Evolutionary conservation across 2,888 invertebrate species (phyloP).

Genomic region (Nesidiocoris tenuis): DNA sequence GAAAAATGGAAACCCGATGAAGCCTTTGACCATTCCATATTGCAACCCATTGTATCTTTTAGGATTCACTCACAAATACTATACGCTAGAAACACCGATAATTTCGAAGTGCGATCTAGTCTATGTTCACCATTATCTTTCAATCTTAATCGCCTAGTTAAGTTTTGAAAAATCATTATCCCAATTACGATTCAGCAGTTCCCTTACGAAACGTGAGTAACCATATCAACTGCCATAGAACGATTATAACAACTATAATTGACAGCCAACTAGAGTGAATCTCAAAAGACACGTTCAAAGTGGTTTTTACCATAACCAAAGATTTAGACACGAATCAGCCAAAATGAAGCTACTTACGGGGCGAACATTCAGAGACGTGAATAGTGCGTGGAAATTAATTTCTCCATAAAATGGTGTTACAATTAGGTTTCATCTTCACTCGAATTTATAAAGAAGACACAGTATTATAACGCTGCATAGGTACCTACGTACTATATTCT

Average conservation of each 20-base stretch:
- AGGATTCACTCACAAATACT: slow-evolving; percentile 42
- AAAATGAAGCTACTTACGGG: slow-evolving; percentile 42
- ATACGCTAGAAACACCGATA: slow-evolving; percentile 35
- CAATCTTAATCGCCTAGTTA: slow-evolving; percentile 6
- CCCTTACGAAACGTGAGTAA: not conserved
- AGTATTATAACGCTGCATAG: slow-evolving; percentile 36
- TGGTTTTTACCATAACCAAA: not conserved
- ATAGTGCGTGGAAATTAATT: slow-evolving; percentile 43
- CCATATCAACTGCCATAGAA: slow-evolving; percentile 39
- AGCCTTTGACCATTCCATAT: slow-evolving; percentile 9
- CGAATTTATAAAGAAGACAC: slow-evolving; percentile 45
- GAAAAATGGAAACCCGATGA: not conserved
- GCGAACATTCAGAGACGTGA: slow-evolving; percentile 42
- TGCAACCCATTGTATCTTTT: slow-evolving; percentile 47
- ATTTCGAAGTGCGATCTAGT: slow-evolving; percentile 35
- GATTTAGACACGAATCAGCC: slow-evolving; percentile 41
- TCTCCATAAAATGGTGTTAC: slow-evolving; percentile 45
- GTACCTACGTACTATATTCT: slow-evolving; percentile 40
- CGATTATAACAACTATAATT: slow-evolving; percentile 42
- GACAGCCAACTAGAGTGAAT: slow-evolving; percentile 44
- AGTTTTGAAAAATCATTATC: not conserved
- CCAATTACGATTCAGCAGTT: slow-evolving; percentile 2
- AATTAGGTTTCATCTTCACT: slow-evolving; percentile 39
- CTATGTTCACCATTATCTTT: slow-evolving; percentile 37
- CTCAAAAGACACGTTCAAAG: slow-evolving; percentile 43